Evolutionary conservation across 1,140 invertebrate species (phyloP), one percentile per base, ranked within the genome.

Genomic region (Oscheius sp.): DNA sequence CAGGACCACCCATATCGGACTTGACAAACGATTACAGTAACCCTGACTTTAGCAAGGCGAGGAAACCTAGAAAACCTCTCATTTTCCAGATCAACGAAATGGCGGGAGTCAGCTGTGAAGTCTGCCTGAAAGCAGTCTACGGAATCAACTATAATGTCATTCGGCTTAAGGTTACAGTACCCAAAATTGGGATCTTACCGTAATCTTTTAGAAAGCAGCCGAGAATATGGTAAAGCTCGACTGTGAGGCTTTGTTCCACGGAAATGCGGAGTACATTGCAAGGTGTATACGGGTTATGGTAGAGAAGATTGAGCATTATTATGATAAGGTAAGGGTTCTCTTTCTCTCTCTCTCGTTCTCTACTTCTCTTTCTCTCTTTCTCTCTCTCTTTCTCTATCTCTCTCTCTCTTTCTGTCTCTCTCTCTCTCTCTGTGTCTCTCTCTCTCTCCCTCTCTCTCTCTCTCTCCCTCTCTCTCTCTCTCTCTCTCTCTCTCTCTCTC

Each of bases 61-160:
- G n/a, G n/a, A n/a, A n/a, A n/a, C n/a, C n/a, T n/a, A n/a, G n/a
- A n/a, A n/a, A n/a, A n/a, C n/a, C n/a, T n/a, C n/a, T n/a, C n/a
- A n/a, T 45, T 29, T 45, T 20, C 35, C 52, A 68, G 67, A 38
- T 68, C 34, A 68, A 68, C 45, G 49, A 68, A 59, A 68, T 68
- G 67, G 67, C 67, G 26, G 67, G 67, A 31, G 55, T 68, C 35
- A 68, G 67, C 55, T 68, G 67, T 38, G 67, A 68, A 23, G 52
- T 68, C 32, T 68, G 67, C 36, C 35, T 68, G 67, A 49, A 55
- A 49, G 67, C 67, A 49, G 52, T 68, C 55, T 68, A 68, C 55
- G 67, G 67, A 26, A 55, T 68, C 20, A 68, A 68, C 45, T 68
- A 68, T 49, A 55, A 68, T 68, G 52, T 68, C 35, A 68, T 68